These are phyloP conservation scores for Petrolisthes manimaculis DNA, from an alignment of 2,888 invertebrate species.

Conservation along the genomic window DNA sequence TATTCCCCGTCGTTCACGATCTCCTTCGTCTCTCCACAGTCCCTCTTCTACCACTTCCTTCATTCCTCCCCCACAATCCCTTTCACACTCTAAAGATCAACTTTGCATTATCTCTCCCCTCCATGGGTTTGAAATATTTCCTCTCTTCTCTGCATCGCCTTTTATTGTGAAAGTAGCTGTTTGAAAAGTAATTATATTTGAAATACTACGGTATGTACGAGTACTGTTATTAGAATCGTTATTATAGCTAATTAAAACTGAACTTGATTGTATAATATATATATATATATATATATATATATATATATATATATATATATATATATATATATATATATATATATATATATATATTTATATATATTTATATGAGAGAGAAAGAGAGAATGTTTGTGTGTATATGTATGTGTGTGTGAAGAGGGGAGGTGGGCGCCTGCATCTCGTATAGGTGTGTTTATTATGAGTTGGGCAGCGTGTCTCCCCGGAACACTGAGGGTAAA, in stretches of 20 bases:
- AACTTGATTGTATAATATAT: neutral
- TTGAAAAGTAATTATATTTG: neutral
- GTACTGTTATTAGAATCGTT: neutral
- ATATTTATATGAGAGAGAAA: no score
- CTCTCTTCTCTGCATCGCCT: neutral
- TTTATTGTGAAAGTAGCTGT: no score
- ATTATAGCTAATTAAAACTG: neutral
- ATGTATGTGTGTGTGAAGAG: no score
- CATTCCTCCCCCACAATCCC: neutral
- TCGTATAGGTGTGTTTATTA: constrained; percentile 40
- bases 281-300: no score
- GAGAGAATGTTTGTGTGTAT: no score
- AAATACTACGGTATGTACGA: neutral
- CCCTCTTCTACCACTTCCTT: neutral
- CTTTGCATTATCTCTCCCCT: neutral
- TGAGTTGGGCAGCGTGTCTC: constrained; percentile 49
- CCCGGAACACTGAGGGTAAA: constrained; percentile 45
- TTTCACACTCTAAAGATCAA: neutral
- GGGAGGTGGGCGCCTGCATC: constrained; percentile 14
- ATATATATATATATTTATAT: no score
- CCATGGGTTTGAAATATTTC: neutral
- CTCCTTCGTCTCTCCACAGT: neutral
- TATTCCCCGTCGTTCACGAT: neutral
- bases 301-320: no score
- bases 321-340: no score